A percentile compares a stretch with the other conserved stretches of the same genome.
These are phyloP conservation scores for Mirza zaza DNA, from an alignment of 2,113 vertebrate genomes.

Conservation along the genomic window DNA sequence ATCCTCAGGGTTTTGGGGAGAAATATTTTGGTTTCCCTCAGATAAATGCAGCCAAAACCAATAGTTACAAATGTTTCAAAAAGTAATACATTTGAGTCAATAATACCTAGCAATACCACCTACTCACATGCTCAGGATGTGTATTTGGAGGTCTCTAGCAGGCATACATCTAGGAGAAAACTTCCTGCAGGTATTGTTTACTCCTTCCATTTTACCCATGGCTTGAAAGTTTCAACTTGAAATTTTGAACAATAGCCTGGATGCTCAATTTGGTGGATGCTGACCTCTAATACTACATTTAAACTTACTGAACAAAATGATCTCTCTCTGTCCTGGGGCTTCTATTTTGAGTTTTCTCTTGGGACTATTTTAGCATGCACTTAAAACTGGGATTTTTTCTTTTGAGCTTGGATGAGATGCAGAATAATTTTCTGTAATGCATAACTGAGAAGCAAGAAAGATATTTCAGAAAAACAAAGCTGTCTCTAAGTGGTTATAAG, in stretches of 20 bases:
- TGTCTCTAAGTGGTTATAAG: slow-evolving; percentile 40
- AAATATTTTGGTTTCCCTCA: too few species aligned
- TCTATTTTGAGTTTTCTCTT: slow-evolving; percentile 73
- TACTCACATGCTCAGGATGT: background rate
- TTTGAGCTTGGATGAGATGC: slow-evolving; percentile 66
- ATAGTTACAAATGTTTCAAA: background rate
- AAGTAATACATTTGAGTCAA: background rate
- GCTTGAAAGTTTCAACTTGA: background rate
- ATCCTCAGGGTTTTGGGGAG: too few species aligned
- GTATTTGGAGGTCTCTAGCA: background rate
- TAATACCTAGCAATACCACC: background rate
- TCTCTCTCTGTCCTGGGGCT: slow-evolving; percentile 53
- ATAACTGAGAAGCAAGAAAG: slow-evolving; percentile 61
- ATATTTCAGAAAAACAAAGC: slow-evolving; percentile 60
- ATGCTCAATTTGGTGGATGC: slow-evolving; percentile 46
- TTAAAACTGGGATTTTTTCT: slow-evolving; percentile 54
- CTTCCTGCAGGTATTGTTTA: background rate
- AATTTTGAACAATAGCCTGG: slow-evolving; percentile 38
- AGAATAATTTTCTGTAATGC: slow-evolving; percentile 71
- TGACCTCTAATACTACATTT: slow-evolving; percentile 38
- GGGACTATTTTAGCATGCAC: slow-evolving; percentile 51
- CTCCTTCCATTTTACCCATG: background rate
- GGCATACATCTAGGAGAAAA: background rate
- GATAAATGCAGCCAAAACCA: background rate
- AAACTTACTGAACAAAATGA: slow-evolving; percentile 57